phyloP scores from a whole-genome alignment of 2,888 invertebrate species.

The Acrobasis repandana region DNA sequence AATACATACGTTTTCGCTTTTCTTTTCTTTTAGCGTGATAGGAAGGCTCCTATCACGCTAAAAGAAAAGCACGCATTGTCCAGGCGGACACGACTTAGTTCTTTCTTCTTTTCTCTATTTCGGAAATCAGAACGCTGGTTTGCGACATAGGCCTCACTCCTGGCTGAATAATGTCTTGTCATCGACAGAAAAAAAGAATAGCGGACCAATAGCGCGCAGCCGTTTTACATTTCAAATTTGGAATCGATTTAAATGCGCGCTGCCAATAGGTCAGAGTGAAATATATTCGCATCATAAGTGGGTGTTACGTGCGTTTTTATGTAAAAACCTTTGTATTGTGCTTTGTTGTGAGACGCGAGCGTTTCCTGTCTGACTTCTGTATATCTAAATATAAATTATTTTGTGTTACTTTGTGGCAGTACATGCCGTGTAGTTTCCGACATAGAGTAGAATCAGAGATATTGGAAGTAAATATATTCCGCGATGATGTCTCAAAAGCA shows the following conservation, averaged over 20 bases:
- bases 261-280: slow-evolving; percentile 76
- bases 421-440: no score
- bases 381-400: slow-evolving; percentile 8
- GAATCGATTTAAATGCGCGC: slow-evolving; percentile 69
- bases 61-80: no score
- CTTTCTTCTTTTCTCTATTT: no score
- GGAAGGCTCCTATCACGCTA: no score
- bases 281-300: slow-evolving; percentile 65
- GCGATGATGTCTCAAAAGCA: no score
- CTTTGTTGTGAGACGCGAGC: slow-evolving; percentile 30
- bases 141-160: neutral
- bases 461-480: no score
- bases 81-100: no score
- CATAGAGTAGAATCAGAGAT: no score
- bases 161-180: slow-evolving; percentile 37
- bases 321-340: slow-evolving; percentile 39
- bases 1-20: no score
- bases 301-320: slow-evolving; percentile 37
- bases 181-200: slow-evolving; percentile 42
- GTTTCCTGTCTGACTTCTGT: slow-evolving; percentile 39
- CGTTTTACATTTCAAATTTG: slow-evolving; percentile 72
- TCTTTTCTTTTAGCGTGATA: no score
- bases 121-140: neutral
- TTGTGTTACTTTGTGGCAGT: neutral
- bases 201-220: slow-evolving; percentile 48